Evolutionary conservation across 2,888 invertebrate species (phyloP), one percentile per base, ranked within the genome.

Genomic region (Melieria crassipennis): DNA sequence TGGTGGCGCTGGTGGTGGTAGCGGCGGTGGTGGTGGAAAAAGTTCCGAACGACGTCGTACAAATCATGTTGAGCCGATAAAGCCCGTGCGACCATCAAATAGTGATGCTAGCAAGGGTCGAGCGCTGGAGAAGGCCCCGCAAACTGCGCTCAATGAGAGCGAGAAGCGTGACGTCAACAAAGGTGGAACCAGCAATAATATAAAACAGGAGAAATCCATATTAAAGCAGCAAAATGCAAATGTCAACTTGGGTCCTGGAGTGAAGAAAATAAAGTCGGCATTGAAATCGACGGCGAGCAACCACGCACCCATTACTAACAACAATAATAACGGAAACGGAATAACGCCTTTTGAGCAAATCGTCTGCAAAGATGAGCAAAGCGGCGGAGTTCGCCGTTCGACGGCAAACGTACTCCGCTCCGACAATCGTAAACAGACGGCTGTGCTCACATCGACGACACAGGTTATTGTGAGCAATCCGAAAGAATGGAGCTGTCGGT

Each of bases 401-500:
- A 48, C 55, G 11, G 61, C 43, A 30, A 68, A 61, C 7, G 6
- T 67, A 0, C 58, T 30, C 1, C 30, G 52, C 1, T 60, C 71
- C 58, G 75, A 76, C 65, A 72, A 73, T 42, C 63, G 75, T 56
- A 74, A 75, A 13, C 67, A 50, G 16, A 42, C 67, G 30, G 50
- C 45, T 7, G 42, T 45, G 16, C 13, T 78, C 4, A 75, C 80
- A 3, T 77, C 77, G 3, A 77, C 80, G 5, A 81, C 82, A 30
- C 84, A 84, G 67, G 78, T 82, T 47, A 82, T 84, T 70, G 82
- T 82, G 45, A 75, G 69, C 16, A 65, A 65, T n/a, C 81, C 83
- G 46, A 75, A 61, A 16, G 88, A 88, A 74, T 93, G 93, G 93
- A 89, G 89, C 73, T 93, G 93, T 82, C 86, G 87, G 7, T 88